Conservation (phyloP, 2,888 invertebrate species). For the Lissonota sp. region DNA sequence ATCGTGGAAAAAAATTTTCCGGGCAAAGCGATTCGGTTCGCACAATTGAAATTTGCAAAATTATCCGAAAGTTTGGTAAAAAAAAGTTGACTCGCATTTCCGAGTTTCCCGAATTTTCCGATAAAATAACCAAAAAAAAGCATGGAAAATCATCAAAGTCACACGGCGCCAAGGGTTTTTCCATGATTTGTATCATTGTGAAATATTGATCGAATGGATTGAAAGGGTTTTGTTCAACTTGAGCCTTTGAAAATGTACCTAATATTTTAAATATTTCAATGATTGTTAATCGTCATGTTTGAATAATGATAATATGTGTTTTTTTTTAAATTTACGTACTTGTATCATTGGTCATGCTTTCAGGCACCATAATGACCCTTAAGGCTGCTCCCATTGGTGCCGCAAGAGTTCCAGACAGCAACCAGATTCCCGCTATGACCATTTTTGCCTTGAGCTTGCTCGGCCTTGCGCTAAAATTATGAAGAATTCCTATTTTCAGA, state of each 20-base stretch:
- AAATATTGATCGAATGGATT: no score
- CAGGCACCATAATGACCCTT: conserved; percentile 85
- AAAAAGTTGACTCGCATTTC: no score
- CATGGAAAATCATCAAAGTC: no score
- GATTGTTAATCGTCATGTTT: no score
- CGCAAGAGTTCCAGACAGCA: conserved; percentile 88
- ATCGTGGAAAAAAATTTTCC: not conserved
- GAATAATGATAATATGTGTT: no score
- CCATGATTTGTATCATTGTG: no score
- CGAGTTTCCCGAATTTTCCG: no score
- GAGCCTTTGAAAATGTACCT: no score
- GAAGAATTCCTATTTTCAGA: not conserved
- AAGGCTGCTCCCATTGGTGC: conserved; percentile 89
- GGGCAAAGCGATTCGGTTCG: not conserved
- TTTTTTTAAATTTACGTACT: conserved; percentile 19
- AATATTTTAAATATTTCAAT: no score
- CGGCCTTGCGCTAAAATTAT: conserved; percentile 88
- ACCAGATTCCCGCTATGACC: conserved; percentile 91
- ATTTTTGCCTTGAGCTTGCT: conserved; percentile 90
- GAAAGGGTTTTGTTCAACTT: no score
- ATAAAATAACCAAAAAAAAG: no score
- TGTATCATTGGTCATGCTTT: conserved; percentile 83
- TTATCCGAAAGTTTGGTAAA: not conserved
- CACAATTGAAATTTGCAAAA: not conserved
- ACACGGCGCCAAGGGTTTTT: no score